phyloP scores from a whole-genome alignment of 2,113 vertebrate genomes.

The Myotis yumanensis region DNA sequence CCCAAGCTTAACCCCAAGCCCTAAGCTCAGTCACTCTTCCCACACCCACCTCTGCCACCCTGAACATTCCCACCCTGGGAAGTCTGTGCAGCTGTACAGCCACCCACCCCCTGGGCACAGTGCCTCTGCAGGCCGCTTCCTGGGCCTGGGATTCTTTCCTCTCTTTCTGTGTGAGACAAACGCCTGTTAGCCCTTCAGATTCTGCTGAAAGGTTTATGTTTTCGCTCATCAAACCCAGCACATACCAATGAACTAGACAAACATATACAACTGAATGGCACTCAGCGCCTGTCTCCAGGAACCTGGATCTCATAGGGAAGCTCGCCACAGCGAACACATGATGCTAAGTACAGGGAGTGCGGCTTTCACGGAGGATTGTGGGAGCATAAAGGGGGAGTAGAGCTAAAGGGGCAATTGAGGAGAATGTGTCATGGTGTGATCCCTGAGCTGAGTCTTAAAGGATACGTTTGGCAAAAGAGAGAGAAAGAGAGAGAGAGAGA shows the following conservation, averaged over 20 bases:
- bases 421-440: background rate
- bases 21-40: background rate
- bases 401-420: background rate
- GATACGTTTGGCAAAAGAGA: background rate
- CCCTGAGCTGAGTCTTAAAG: background rate
- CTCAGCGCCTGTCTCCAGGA: background rate
- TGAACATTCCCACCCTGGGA: background rate
- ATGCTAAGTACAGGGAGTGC: background rate
- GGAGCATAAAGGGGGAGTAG: background rate
- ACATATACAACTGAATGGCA: background rate
- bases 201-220: background rate
- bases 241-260: background rate
- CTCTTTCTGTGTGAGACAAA: background rate
- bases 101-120: background rate
- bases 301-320: background rate
- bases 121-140: background rate
- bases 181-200: background rate
- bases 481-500: background rate
- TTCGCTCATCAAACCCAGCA: background rate
- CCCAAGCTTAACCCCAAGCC: background rate
- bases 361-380: background rate
- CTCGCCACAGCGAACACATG: rapidly evolving
- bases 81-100: background rate
- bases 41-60: background rate
- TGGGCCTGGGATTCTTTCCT: background rate